A percentile compares a stretch with the other conserved stretches of the same genome.
These are phyloP conservation scores for Boloria euphrosyne DNA, from an alignment of 2,888 invertebrate genomes.

Conservation along the genomic window DNA sequence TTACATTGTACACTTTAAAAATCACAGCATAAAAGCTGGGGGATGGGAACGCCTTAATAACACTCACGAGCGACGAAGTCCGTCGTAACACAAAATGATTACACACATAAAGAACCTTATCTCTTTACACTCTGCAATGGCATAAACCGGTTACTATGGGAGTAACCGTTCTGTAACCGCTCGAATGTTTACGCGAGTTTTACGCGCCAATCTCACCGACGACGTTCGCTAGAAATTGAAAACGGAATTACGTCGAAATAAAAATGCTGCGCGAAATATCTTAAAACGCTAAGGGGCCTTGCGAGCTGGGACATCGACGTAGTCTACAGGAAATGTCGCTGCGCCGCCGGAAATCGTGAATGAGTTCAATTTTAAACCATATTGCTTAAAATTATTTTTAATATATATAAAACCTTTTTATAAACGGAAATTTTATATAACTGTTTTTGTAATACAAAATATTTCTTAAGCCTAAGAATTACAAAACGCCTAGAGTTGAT, in stretches of 20 bases:
- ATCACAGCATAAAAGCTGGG: conserved; percentile 54
- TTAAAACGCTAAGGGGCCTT: conserved; percentile 29
- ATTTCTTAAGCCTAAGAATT: conserved; percentile 48
- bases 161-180: conserved; percentile 71
- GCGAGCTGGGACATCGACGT: conserved; percentile 35
- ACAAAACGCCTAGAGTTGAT: conserved; percentile 51
- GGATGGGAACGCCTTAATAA: conserved; percentile 63
- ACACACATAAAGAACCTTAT: conserved; percentile 78
- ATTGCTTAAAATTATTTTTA: not conserved
- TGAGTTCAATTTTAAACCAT: conserved; percentile 12
- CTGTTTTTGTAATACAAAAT: conserved; percentile 42
- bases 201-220: conserved; percentile 74
- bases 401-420: too few species aligned
- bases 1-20: conserved; percentile 53
- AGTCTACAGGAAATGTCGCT: conserved; percentile 64
- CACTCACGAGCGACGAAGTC: conserved; percentile 65
- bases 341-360: conserved; percentile 59
- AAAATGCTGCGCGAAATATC: conserved; percentile 58
- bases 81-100: conserved; percentile 76
- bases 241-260: conserved; percentile 75
- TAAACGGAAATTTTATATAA: not conserved
- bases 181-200: conserved; percentile 77
- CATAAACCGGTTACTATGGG: conserved; percentile 74
- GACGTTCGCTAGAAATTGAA: conserved; percentile 72
- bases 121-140: conserved; percentile 73